These are phyloP conservation scores for Thermophis baileyi DNA, from an alignment of 2,113 vertebrate species.

Conservation along the genomic window DNA sequence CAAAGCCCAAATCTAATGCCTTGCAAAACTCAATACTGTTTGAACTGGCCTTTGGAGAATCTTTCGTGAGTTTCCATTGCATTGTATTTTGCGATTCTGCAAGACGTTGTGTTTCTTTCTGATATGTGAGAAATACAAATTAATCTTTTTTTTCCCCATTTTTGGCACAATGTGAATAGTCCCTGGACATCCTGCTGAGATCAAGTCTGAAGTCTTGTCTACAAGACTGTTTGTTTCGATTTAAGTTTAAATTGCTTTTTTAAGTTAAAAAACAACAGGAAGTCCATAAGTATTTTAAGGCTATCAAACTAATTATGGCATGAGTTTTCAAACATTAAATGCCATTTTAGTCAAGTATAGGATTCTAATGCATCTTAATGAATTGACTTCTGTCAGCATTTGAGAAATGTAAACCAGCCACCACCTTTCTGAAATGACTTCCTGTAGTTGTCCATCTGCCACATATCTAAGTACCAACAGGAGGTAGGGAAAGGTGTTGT, in stretches of 20 bases:
- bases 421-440: neutral
- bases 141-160: neutral
- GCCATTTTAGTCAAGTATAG: neutral
- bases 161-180: neutral
- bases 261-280: neutral
- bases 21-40: neutral
- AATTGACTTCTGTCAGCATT: neutral
- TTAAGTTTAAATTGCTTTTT: neutral
- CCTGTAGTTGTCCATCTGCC: neutral
- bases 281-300: neutral
- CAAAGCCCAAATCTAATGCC: neutral
- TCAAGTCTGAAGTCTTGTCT: neutral
- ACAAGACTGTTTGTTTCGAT: neutral
- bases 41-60: neutral
- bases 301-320: neutral
- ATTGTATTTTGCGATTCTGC: neutral
- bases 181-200: neutral
- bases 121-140: neutral
- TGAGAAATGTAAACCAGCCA: neutral
- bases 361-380: neutral
- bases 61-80: neutral
- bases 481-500: neutral
- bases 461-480: neutral
- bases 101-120: neutral
- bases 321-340: neutral